phyloP scores from a whole-genome alignment of 2,888 invertebrate species.

The Drosophila meridionalis region DNA sequence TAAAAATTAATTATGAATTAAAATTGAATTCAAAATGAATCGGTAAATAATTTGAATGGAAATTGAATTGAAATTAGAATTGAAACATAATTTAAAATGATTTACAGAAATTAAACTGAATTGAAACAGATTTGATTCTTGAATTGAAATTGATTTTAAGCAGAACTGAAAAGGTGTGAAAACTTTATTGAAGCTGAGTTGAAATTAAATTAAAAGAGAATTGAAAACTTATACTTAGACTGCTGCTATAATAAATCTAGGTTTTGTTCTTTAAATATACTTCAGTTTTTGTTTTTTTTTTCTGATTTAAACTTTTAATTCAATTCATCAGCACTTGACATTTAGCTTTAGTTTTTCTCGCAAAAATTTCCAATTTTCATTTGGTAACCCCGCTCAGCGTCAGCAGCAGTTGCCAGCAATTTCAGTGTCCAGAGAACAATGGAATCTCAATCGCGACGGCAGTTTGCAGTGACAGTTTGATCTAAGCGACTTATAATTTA shows the following conservation, averaged over 20 bases:
- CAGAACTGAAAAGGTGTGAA: too few species aligned
- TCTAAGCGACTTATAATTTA: constrained; percentile 31
- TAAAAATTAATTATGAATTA: too few species aligned
- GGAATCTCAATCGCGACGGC: constrained; percentile 29
- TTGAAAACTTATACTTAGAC: too few species aligned
- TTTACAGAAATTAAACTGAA: not conserved
- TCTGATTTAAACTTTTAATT: not conserved
- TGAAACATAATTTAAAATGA: not conserved
- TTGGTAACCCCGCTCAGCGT: not conserved
- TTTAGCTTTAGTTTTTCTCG: not conserved
- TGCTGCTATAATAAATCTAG: too few species aligned
- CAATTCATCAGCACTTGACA: not conserved
- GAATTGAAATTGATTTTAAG: too few species aligned
- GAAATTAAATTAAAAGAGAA: too few species aligned
- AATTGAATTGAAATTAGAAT: not conserved
- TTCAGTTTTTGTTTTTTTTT: not conserved
- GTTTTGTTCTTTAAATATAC: not conserved
- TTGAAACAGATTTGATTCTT: not conserved
- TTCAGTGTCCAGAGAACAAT: constrained; percentile 25
- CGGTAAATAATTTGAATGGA: not conserved
- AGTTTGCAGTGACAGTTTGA: constrained; percentile 29
- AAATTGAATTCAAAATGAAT: not conserved
- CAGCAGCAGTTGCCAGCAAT: constrained; percentile 8
- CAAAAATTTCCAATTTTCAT: not conserved
- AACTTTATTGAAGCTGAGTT: too few species aligned